Evolutionary conservation across 1,140 invertebrate species (phyloP).

Genomic region (Drosophila repletoides): DNA sequence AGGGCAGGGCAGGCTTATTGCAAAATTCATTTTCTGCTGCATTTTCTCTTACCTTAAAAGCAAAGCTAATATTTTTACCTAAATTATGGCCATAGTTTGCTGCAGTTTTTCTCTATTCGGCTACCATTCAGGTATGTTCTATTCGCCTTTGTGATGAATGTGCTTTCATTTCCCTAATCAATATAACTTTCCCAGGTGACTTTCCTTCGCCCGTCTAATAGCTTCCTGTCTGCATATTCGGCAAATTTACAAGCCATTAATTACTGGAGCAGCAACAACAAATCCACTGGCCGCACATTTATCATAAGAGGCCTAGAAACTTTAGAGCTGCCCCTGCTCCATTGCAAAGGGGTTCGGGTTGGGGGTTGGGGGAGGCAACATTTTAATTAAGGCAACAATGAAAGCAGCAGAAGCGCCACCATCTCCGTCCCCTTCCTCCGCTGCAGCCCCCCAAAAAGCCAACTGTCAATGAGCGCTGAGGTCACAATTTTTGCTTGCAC

Average conservation of each 20-base stretch:
- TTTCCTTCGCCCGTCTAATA: background rate
- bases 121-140: too few relatives aligned
- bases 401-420: background rate
- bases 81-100: too few relatives aligned
- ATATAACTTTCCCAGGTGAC: background rate
- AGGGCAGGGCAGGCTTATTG: too few relatives aligned
- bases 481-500: constrained; percentile 64
- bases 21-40: too few relatives aligned
- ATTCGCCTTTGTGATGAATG: too few relatives aligned
- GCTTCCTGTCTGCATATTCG: constrained; percentile 15
- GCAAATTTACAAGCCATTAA: constrained; percentile 39
- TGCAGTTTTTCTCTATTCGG: too few relatives aligned
- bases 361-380: too few relatives aligned
- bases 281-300: constrained; percentile 21
- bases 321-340: constrained; percentile 14
- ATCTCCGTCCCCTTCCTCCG: constrained; percentile 8
- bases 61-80: too few relatives aligned
- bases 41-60: too few relatives aligned
- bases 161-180: background rate
- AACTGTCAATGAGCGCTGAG: constrained; percentile 72
- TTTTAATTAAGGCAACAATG: constrained; percentile 72
- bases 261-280: constrained; percentile 7
- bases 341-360: constrained; percentile 48
- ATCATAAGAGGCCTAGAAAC: constrained; percentile 38
- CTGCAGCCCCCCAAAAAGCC: constrained; percentile 33